A percentile compares a stretch with the other conserved stretches of the same genome.
Evolutionary conservation across 2,888 invertebrate species (phyloP).

Genomic region (Rhagonycha fulva): DNA sequence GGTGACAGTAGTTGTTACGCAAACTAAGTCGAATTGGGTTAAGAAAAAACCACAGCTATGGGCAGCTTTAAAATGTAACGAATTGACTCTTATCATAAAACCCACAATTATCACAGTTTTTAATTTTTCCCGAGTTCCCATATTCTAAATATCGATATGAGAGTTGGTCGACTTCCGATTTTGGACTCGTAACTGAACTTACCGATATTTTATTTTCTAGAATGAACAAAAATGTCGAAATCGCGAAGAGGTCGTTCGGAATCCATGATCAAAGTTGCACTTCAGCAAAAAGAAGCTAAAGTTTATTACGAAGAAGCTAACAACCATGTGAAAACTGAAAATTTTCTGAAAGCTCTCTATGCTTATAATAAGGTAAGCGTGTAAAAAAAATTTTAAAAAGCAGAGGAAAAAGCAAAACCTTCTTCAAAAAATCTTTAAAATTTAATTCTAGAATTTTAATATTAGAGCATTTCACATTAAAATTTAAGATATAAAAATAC

Average conservation of each 20-base stretch:
- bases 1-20: no score
- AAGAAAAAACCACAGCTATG: no score
- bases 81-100: no score
- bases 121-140: neutral
- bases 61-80: no score
- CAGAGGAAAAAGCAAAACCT: no score
- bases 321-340: conserved; percentile 76
- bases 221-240: conserved; percentile 22
- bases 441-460: neutral
- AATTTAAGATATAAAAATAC: neutral
- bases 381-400: no score
- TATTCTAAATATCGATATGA: neutral
- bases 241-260: conserved; percentile 40
- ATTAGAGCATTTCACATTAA: neutral
- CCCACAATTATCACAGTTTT: no score
- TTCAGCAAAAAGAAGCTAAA: conserved; percentile 61
- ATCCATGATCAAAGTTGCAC: conserved; percentile 47
- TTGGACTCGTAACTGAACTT: neutral
- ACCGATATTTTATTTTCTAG: neutral
- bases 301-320: conserved; percentile 77
- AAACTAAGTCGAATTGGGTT: no score
- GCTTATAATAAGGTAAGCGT: conserved; percentile 71
- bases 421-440: neutral
- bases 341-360: conserved; percentile 70
- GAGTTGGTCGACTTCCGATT: no score